Evolutionary conservation across 2,113 vertebrate species (phyloP).

Genomic region (Equus przewalskii): DNA sequence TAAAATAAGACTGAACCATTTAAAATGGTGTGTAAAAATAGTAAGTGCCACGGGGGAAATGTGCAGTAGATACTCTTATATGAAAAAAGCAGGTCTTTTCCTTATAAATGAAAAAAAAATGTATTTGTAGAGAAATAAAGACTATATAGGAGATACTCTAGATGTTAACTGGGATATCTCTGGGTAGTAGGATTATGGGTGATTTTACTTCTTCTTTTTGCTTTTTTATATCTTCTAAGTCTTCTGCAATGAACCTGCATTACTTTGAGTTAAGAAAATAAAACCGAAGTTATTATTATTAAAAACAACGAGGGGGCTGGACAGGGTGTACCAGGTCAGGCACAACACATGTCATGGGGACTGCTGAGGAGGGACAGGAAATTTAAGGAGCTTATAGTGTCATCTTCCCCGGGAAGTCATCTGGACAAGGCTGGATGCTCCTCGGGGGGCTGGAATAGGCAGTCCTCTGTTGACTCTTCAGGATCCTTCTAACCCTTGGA

Average conservation of each 20-base stretch:
- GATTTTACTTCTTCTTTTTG: not conserved
- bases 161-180: not conserved
- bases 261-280: not conserved
- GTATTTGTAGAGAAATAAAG: not conserved
- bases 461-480: not conserved
- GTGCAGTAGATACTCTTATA: not conserved
- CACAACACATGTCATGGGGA: not conserved
- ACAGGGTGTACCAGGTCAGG: not conserved
- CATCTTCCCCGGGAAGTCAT: not conserved
- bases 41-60: not conserved
- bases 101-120: not conserved
- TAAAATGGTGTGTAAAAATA: not conserved
- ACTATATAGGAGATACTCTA: not conserved
- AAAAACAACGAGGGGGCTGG: not conserved
- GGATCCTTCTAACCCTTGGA: not conserved
- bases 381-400: not conserved
- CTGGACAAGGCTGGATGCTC: not conserved
- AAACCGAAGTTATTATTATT: not conserved
- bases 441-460: not conserved
- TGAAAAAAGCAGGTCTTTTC: not conserved
- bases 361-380: not conserved
- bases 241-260: not conserved
- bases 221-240: not conserved
- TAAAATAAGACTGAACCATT: not conserved
- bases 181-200: not conserved